phyloP scores from a whole-genome alignment of 2,888 invertebrate species.

The Teleogryllus oceanicus region DNA sequence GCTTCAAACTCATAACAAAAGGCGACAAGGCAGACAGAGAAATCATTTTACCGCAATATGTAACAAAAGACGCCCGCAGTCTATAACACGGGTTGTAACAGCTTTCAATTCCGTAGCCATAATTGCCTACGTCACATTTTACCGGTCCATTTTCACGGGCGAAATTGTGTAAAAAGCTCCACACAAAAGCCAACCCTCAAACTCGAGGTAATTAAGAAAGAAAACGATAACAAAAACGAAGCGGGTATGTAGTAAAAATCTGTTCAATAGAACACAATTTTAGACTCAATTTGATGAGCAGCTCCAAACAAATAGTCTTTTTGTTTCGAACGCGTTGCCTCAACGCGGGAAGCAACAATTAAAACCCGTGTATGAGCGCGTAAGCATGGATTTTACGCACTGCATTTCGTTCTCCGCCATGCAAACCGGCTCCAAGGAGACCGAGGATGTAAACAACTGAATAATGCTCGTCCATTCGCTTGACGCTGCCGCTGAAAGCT shows the following conservation, averaged over 20 bases:
- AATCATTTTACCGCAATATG: not conserved
- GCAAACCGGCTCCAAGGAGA: not conserved
- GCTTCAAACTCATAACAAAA: not conserved
- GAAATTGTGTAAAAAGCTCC: constrained; percentile 18
- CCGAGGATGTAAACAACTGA: constrained; percentile 10
- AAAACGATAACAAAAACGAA: constrained; percentile 7
- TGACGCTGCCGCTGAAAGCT: not conserved
- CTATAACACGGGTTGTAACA: not conserved
- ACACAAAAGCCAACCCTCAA: not conserved
- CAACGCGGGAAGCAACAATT: not conserved
- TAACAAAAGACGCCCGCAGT: constrained; percentile 18
- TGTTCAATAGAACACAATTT: constrained; percentile 2
- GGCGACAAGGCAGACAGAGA: not conserved
- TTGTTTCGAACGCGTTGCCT: not conserved
- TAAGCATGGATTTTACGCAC: not conserved
- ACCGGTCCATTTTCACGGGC: constrained; percentile 18
- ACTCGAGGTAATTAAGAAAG: constrained; percentile 9
- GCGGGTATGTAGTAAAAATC: constrained; percentile 6
- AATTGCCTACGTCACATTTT: constrained; percentile 18
- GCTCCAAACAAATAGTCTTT: not conserved
- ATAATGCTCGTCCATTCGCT: constrained; percentile 3
- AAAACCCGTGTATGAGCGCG: not conserved
- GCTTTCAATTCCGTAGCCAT: not conserved
- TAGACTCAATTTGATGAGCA: constrained; percentile 1
- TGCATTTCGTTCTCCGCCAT: not conserved